Percentiles rank a stretch among this genome's conserved stretches.
These are phyloP conservation scores for Pyrrhosoma nymphula DNA, from an alignment of 2,888 invertebrate species.

Conservation along the genomic window DNA sequence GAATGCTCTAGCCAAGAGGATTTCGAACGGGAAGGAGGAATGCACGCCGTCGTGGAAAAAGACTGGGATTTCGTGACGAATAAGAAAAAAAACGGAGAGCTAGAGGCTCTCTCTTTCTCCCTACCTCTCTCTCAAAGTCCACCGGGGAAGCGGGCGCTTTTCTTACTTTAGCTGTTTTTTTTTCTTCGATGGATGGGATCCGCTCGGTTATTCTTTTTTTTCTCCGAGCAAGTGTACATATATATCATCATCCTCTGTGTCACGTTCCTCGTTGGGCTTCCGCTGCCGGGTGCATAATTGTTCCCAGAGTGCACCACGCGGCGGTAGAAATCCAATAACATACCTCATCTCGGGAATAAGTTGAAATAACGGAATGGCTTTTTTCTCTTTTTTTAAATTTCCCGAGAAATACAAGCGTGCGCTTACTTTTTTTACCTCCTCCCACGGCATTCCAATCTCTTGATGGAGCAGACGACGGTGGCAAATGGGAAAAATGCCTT, in stretches of 20 bases:
- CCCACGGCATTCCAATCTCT: background rate
- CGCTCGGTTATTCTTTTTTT: background rate
- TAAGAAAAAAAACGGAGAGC: background rate
- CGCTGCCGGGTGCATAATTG: background rate
- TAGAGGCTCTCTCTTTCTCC: background rate
- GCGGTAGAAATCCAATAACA: background rate
- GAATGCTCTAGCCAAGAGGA: background rate
- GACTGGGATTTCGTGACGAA: background rate
- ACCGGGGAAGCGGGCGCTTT: background rate
- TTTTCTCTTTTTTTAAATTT: background rate
- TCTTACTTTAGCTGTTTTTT: background rate
- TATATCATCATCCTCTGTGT: background rate
- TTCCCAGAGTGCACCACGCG: background rate
- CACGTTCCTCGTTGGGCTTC: background rate
- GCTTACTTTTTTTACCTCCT: background rate
- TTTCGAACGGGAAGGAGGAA: background rate
- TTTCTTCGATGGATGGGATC: background rate
- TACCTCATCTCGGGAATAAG: background rate
- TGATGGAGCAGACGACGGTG: background rate
- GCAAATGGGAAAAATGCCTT: background rate
- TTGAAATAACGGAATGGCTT: background rate
- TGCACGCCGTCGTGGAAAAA: background rate
- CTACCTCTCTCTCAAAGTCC: too few relatives aligned
- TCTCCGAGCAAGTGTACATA: background rate
- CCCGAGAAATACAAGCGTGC: background rate